Evolutionary conservation across 2,888 invertebrate species (phyloP), one percentile per base, ranked within the genome.

Genomic region (Spicauda simplicius): DNA sequence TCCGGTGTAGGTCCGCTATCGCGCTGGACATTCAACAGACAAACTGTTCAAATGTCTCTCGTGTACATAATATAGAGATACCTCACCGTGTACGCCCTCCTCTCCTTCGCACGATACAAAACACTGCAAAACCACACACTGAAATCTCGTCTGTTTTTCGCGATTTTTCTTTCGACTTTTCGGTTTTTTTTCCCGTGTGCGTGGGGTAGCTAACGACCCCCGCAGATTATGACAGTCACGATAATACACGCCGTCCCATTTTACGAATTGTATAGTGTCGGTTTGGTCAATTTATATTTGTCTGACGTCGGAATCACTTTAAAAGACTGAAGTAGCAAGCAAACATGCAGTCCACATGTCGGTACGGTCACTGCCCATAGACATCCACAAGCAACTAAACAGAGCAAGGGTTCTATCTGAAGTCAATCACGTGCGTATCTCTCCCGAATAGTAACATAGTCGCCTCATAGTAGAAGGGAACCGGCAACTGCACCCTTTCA

Each of bases 201-300:
- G 71, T 57, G 72, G 70, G 74, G 72, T 68, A 73, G 76, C 71
- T 68, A 71, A 75, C 68, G 72, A 78, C 76, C 80, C 87, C 87
- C 88, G 86, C 90, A 90, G 89, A 84, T 80, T 84, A 87, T 89
- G 90, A 90, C 89, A 85, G 80, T 79, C 85, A 85, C 54, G 53
- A 6, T 60, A 55, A 48, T 33, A 55, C 53, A 25, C 52, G 41
- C 55, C 20, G 60, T 19, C 45, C 11, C 33, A 25, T 12, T 30
- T 6, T 4, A 55, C 12, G 18, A n/a, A 4, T n/a, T 30, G 53
- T 37, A 11, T 37, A 7, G 11, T 12, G 12, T 37, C 37, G 37
- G 4, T 12, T 1, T 12, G 33, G 8, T 37, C 11, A 4, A 37
- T 12, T 37, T 12, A 8, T 37, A 37, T 12, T 37, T 12, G 37